Base-by-base conservation (phyloP, 2,797 vertebrate genomes). In the Protosalanx chinensis region DNA sequence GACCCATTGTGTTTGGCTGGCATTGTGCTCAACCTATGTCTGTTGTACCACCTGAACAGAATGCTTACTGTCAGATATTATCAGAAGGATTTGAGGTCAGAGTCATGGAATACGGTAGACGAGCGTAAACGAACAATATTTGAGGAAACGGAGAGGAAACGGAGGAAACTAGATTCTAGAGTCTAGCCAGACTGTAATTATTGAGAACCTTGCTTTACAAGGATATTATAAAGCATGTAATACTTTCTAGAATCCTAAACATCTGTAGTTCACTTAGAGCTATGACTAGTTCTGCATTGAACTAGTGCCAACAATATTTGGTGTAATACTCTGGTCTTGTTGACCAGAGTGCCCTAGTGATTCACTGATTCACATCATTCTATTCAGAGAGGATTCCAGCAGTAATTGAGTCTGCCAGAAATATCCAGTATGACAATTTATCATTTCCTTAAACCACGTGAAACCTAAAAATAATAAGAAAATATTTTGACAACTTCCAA, bases 11-110 rank as follows among this genome's bases (percentile, higher is more conserved):
- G 67, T 37, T 15, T n/a, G n/a, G 30, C 61, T 3, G 33, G 46
- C 27, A 58, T 67, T 41, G 33, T 57, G 32, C 68, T n/a, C 62
- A 67, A 18, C n/a, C 23, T 23, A 49, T n/a, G 5, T 53, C 51
- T 53, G 8, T 16, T 16, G 6, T 53, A 53, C 6, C 51, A 4
- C 16, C 51, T 53, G 15, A 41, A 41, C 37, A 12, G 37, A 41
- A 41, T 41, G 12, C 37, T 41, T 41, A 10, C 8, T 41, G 37
- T 41, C 2, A 10, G 51, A 53, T n/a, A 53, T 53, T 53, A n/a
- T 53, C 51, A 53, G 18, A 16, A 6, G 15, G 51, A n/a, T 53
- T 53, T 53, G 51, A 53, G 51, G 13, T 53, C 18, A 3, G 15
- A 53, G 15, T 4, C 15, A 2, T 6, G 4, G 51, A 53, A 16